Evolutionary conservation across 2,797 vertebrate genomes (phyloP), one percentile per base, ranked within the genome.

Genomic region (Adrianichthys oophorus): DNA sequence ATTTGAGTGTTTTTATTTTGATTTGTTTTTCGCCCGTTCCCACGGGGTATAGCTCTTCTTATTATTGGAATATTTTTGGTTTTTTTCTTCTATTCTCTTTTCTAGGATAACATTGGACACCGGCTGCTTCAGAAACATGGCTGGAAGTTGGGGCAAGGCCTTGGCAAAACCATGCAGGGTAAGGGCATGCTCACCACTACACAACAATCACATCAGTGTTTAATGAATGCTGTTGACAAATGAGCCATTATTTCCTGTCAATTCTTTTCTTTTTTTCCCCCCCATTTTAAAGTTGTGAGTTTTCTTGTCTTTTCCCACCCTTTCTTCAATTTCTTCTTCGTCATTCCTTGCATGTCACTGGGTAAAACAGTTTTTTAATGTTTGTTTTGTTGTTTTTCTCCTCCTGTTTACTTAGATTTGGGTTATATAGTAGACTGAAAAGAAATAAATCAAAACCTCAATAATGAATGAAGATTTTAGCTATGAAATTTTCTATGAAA

Each of bases 1-100:
- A 86, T 88, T 74, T 86, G 86, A 90, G 74, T 90, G 87, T 74
- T 45, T 80, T 75, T 66, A 42, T 19, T 78, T 58, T 75, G 17
- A 4, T 52, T 63, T 62, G 60, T 65, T 69, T 80, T 77, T 83
- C 56, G 82, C 58, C 87, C 87, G 82, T 90, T 82, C 87, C 64
- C 82, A 85, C 85, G 32, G 87, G 93, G 91, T 92, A 94, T 94
- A 94, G 95, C 93, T 92, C 90, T 92, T 97, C 96, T 95, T 98
- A 98, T 98, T 98, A 97, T 95, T 95, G 97, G 96, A 98, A 95
- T 98, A 96, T 98, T 96, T 97, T 95, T 95, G 95, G 95, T 98
- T 89, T 96, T 89, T 96, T 93, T 96, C 92, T 87, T 91, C 86
- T 98, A 89, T 93, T 93, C 93, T 95, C 83, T 96, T 94, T 94